Percentiles rank a stretch among this genome's conserved stretches.
Conservation (phyloP, 2,888 invertebrate species). For the Calliphora vomitoria region DNA sequence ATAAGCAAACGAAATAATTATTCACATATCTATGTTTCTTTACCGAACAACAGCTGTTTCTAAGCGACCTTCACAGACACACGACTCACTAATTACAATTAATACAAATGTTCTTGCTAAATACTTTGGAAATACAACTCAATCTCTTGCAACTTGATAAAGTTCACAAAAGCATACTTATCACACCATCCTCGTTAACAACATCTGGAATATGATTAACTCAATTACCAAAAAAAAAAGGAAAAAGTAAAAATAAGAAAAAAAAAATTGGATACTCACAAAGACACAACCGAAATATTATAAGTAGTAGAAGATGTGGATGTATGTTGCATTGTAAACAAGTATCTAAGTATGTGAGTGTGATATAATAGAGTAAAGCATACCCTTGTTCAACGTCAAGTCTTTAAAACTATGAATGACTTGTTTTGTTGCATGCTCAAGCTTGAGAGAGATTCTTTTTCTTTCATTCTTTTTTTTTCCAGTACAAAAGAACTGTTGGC, state of each 20-base stretch:
- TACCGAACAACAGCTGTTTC: no score
- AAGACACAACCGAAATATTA: background rate
- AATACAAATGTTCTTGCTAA: no score
- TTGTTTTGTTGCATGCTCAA: conserved; percentile 7
- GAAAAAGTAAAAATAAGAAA: background rate
- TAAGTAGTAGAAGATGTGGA: background rate
- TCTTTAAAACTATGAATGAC: conserved; percentile 1
- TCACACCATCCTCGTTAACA: background rate
- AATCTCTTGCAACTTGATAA: background rate
- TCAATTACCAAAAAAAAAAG: background rate
- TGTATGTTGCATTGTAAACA: background rate
- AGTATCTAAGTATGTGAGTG: conserved; percentile 15
- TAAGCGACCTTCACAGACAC: no score
- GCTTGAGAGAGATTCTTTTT: background rate
- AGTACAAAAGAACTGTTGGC: conserved; percentile 8
- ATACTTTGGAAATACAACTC: background rate
- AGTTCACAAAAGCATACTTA: background rate
- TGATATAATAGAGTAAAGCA: conserved; percentile 2
- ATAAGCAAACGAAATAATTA: no score
- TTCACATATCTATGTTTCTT: no score
- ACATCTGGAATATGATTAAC: conserved; percentile 17
- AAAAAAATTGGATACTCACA: background rate
- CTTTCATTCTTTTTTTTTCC: background rate
- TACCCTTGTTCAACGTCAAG: background rate
- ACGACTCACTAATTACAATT: no score